Base-by-base conservation (phyloP, 2,113 vertebrate species). In the Nycticebus coucang region DNA sequence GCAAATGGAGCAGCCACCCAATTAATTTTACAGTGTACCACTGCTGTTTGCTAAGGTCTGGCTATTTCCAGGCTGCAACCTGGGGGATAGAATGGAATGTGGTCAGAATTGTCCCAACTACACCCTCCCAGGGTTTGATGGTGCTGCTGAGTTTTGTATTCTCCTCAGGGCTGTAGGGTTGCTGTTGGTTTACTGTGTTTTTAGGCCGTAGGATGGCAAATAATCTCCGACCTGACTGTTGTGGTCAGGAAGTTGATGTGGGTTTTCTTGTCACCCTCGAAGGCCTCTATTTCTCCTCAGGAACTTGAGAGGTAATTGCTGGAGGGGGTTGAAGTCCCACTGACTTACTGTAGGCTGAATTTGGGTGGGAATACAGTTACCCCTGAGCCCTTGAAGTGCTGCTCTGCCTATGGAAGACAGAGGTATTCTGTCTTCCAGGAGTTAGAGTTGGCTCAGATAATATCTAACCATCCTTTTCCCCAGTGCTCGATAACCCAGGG, bases 401-500 rank as follows among this genome's bases (percentile, higher is more conserved):
- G 1, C n/a, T 33, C 66, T 4, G 17, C 22, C 83, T 69, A 0
- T 4, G n/a, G 77, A 14, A 57, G 30, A 59, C 5, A 30, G 64
- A 14, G 62, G 28, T 24, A 1, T 18, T 41, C 13, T 35, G n/a
- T 28, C 14, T n/a, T n/a, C 57, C 5, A 1, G 64, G 35, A 22
- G 59, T 12, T 2, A 35, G 86, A 60, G 45, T 18, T 53, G 14
- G 22, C 45, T 13, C 64, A 17, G 53, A 7, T 19, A 1, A 33
- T 22, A 2, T 37, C 37, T 26, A 3, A 10, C 17, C 0, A 0
- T 6, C 62, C 3, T 1, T 18, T 30, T 69, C 24, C 9, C 45
- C 14, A 2, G 45, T 26, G 33, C 8, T 14, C 17, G 10, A 68
- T 12, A 9, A 14, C 22, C 93, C 50, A 19, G 53, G 41, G 0